These are phyloP conservation scores for Mormyrus hasselquistii DNA, from an alignment of 2,797 vertebrate species.

Conservation along the genomic window DNA sequence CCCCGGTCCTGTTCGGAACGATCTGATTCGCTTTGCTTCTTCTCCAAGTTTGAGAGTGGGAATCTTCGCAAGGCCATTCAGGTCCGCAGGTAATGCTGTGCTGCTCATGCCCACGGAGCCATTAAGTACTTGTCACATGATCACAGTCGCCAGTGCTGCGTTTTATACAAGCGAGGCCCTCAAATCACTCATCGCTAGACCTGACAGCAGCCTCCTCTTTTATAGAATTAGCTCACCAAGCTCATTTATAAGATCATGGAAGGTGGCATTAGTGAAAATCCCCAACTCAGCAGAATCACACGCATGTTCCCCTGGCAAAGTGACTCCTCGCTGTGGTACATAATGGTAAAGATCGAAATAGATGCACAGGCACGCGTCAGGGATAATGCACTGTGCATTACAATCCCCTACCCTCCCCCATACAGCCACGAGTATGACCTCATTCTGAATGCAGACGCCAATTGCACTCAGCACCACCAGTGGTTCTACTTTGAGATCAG, in stretches of 20 bases:
- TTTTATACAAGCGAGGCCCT: neutral
- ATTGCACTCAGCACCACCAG: constrained; percentile 71
- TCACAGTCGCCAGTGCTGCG: neutral
- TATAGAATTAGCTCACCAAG: neutral
- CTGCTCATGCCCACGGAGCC: neutral
- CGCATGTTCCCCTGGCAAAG: neutral
- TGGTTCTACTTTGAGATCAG: constrained; percentile 91
- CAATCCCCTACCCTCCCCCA: neutral
- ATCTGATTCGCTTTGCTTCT: constrained; percentile 66
- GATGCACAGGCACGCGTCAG: neutral
- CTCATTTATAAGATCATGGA: neutral
- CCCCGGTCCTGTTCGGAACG: constrained; percentile 39
- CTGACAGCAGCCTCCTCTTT: neutral
- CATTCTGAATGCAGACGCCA: constrained; percentile 77
- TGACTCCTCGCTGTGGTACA: neutral
- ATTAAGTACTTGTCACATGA: neutral
- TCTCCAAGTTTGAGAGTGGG: constrained; percentile 82
- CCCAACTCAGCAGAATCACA: neutral
- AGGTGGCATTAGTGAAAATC: neutral
- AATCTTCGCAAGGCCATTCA: constrained; percentile 85
- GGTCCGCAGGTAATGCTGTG: constrained; percentile 68
- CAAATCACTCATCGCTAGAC: neutral
- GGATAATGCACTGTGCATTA: neutral
- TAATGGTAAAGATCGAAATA: neutral
- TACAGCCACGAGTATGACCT: constrained; percentile 85